phyloP scores from a whole-genome alignment of 23 tunicate genomes.

The Clavelina lepadiformis region DNA sequence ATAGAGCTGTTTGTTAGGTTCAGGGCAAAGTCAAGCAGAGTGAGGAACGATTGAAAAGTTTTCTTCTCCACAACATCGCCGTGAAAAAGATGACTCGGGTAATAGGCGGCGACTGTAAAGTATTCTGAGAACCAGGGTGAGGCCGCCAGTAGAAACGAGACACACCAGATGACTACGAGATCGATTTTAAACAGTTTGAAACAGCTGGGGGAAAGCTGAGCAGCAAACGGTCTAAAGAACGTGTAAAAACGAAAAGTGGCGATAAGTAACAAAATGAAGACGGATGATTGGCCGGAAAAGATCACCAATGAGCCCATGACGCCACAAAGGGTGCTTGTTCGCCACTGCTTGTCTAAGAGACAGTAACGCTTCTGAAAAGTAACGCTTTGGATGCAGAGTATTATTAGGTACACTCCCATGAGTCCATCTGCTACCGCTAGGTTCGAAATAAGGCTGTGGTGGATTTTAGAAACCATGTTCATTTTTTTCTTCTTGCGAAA shows the following conservation, averaged over 20 bases:
- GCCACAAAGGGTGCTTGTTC: conserved; percentile 18
- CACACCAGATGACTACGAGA: conserved; percentile 18
- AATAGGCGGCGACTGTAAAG: conserved; percentile 22
- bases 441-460: conserved; percentile 33
- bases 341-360: conserved; percentile 30
- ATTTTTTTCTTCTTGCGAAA: neutral
- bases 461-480: conserved; percentile 14
- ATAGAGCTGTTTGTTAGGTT: neutral
- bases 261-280: conserved; percentile 47
- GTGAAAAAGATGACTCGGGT: conserved; percentile 20
- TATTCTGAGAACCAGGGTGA: conserved; percentile 28
- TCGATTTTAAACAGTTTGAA: neutral
- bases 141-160: conserved; percentile 21
- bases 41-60: neutral
- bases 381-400: conserved; percentile 21
- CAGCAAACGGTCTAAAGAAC: conserved; percentile 26
- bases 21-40: neutral
- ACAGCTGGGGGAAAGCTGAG: conserved; percentile 13
- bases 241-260: conserved; percentile 51
- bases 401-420: conserved; percentile 46
- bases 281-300: conserved; percentile 60
- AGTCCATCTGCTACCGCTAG: conserved; percentile 43
- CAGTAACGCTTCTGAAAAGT: conserved; percentile 36
- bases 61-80: conserved; percentile 16
- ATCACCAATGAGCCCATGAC: conserved; percentile 46